Conservation (phyloP, 1,140 invertebrate genomes). For the Megalopta genalis region DNA sequence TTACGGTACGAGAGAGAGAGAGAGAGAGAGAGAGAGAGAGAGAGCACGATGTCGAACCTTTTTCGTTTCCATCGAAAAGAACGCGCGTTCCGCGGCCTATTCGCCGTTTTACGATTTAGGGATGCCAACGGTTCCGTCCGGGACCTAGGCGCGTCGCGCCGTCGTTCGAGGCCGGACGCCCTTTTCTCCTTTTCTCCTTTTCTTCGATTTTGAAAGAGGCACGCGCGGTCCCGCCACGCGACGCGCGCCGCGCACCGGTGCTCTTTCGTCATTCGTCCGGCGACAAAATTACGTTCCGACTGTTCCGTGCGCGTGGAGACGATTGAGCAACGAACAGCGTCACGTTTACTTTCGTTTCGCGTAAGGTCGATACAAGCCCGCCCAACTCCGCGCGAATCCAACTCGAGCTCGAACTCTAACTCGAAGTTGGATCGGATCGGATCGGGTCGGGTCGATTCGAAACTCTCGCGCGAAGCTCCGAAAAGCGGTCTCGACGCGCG, state of each 20-base stretch:
- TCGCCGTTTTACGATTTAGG: too few relatives aligned
- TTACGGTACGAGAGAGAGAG: neutral
- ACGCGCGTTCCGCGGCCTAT: too few relatives aligned
- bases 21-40: too few relatives aligned
- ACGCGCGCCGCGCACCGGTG: neutral
- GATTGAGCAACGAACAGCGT: neutral
- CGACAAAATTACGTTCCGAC: constrained; percentile 24
- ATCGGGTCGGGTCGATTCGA: too few relatives aligned
- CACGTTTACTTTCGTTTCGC: constrained; percentile 37
- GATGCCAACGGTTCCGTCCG: neutral
- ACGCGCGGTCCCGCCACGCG: too few relatives aligned
- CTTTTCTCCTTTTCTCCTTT: neutral
- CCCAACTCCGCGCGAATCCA: neutral
- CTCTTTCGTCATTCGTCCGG: constrained; percentile 22
- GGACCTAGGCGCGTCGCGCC: too few relatives aligned
- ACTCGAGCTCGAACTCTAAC: neutral
- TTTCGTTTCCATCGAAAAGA: too few relatives aligned
- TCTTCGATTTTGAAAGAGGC: constrained; percentile 8
- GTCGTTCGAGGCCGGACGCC: neutral
- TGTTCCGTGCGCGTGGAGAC: neutral
- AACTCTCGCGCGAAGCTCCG: too few relatives aligned
- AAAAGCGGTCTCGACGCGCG: too few relatives aligned
- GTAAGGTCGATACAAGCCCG: neutral
- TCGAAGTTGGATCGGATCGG: neutral
- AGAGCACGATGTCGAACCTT: too few relatives aligned